Base-by-base conservation (phyloP, 1,140 invertebrate species). In the Sitophilus oryzae region DNA sequence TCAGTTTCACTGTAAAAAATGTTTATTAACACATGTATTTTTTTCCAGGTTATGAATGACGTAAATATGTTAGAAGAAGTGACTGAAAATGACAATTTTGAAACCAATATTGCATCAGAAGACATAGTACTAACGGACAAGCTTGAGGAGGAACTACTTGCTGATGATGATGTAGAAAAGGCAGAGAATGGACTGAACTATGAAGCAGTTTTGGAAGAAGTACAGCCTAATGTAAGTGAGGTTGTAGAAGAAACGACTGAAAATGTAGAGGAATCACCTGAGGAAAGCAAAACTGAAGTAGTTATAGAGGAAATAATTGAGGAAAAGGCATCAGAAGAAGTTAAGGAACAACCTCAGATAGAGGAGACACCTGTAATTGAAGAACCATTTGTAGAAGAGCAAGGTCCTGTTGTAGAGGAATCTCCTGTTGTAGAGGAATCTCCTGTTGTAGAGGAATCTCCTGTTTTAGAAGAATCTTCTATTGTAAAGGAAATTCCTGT, bases 1-100 rank as follows among this genome's bases (percentile, higher is more conserved):
- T 41, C 15, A 41, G 6, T 15, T 41, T 8, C 15, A 5, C 6
- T 8, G 15, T 41, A 15, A 41, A 41, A 15, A 41, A 15, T 41
- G 20, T 43, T 43, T 43, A 43, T 20, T 21, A 14, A 18, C 18
- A 6, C 38, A 44, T 19, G 6, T 3, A 18, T 19, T 8, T 44
- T 44, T 4, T 44, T 45, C 30, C 23, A 54, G 52, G 30, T 54
- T 11, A 16, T 54, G 22, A 54, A 54, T 41, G 52, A 54, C 37
- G n/a, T 54, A 37, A 43, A 44, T 22, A 54, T 54, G 52, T 15
- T 54, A 14, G 43, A 54, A 48, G 45, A 35, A 22, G 25, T 36
- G 14, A 34, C n/a, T n/a, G n/a, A n/a, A n/a, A n/a, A n/a, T n/a
- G n/a, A n/a, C n/a, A n/a, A n/a, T n/a, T n/a, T n/a, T n/a, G n/a